These are phyloP conservation scores for Tipula confusa DNA, from an alignment of 2,888 invertebrate species.

Conservation along the genomic window DNA sequence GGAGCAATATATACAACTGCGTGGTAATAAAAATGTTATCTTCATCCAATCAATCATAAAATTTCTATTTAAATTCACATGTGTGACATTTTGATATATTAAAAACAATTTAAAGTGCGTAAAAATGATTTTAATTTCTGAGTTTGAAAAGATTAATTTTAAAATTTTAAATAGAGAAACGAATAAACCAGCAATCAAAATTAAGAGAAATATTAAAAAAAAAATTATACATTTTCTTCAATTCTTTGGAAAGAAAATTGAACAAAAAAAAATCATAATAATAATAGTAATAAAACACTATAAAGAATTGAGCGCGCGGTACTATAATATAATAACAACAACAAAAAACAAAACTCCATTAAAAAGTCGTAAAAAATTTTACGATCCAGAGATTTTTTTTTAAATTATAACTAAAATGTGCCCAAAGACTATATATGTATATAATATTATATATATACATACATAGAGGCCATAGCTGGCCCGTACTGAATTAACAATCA, in stretches of 20 bases:
- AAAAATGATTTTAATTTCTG: neutral
- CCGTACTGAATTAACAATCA: no score
- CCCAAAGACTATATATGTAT: slow-evolving; percentile 6
- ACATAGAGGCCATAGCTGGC: no score
- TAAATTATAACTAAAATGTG: neutral
- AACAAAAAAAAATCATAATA: neutral
- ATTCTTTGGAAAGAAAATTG: neutral
- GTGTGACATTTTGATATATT: neutral
- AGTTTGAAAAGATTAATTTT: neutral
- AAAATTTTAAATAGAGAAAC: neutral
- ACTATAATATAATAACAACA: neutral
- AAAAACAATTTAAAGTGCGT: neutral
- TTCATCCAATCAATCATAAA: neutral
- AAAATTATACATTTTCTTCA: neutral
- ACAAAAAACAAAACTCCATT: neutral
- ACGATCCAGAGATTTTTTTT: slow-evolving; percentile 29
- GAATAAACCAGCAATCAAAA: slow-evolving; percentile 7
- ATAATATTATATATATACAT: no score
- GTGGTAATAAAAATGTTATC: neutral
- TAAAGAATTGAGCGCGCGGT: slow-evolving; percentile 28
- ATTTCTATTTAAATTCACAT: neutral
- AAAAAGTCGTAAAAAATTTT: slow-evolving; percentile 31
- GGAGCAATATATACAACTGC: neutral
- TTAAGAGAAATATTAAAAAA: neutral
- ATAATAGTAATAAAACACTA: slow-evolving; percentile 25